Conservation (phyloP, 2,888 invertebrate species). For the Mimumesa dahlbomi region DNA sequence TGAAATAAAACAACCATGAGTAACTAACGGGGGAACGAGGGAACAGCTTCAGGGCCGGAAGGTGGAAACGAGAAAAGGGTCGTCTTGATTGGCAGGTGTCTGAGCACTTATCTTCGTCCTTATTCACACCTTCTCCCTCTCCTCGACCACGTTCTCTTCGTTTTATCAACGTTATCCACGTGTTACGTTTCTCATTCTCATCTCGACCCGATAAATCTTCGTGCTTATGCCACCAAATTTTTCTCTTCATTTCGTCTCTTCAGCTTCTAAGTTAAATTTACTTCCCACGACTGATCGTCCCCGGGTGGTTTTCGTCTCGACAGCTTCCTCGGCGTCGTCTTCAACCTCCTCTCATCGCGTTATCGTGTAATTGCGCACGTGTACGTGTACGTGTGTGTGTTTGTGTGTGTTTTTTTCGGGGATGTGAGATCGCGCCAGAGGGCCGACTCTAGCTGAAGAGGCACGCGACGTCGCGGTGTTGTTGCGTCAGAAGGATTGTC, state of each 20-base stretch:
- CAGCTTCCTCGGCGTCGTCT: too few relatives aligned
- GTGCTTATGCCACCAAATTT: too few relatives aligned
- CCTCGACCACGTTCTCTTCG: conserved; percentile 13
- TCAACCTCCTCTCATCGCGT: too few relatives aligned
- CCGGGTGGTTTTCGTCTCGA: too few relatives aligned
- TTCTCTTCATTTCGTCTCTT: too few relatives aligned
- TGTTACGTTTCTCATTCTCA: not conserved
- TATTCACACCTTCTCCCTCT: conserved; percentile 28
- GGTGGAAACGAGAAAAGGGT: conserved; percentile 63
- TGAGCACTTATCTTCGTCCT: conserved; percentile 66
- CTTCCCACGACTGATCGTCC: too few relatives aligned
- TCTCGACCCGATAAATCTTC: too few relatives aligned
- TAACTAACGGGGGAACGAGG: conserved; percentile 32
- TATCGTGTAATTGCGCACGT: conserved; percentile 45
- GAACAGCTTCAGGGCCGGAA: conserved; percentile 47
- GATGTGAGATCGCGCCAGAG: conserved; percentile 74
- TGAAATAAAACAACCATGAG: not conserved
- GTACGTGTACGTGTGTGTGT: conserved; percentile 36
- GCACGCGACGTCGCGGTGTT: conserved; percentile 73
- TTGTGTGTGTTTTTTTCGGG: conserved; percentile 30
- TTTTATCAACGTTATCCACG: not conserved
- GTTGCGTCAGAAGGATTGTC: conserved; percentile 73
- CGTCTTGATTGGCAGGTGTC: conserved; percentile 74
- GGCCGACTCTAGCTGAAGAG: conserved; percentile 74
- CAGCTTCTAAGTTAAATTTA: too few relatives aligned